Percentiles rank a stretch among this genome's conserved stretches.
phyloP scores from a whole-genome alignment of 2,888 invertebrate species.

The Nebria brevicollis region DNA sequence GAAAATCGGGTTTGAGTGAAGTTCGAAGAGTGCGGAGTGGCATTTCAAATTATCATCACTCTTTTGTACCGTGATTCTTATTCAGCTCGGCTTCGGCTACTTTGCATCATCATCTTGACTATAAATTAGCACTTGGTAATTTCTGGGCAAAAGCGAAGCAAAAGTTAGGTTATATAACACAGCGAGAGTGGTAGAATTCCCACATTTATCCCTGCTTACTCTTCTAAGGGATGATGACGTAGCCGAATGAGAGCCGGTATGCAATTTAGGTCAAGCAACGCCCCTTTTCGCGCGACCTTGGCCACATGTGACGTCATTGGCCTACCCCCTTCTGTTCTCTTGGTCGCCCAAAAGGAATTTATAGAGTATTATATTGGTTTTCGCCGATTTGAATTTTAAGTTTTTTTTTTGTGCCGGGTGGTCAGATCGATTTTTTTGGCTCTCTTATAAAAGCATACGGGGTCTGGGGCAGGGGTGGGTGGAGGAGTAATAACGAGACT shows the following conservation, averaged over 20 bases:
- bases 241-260: neutral
- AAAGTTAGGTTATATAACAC: neutral
- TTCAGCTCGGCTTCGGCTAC: neutral
- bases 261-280: constrained; percentile 12
- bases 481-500: neutral
- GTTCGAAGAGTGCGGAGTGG: neutral
- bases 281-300: constrained; percentile 8
- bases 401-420: neutral
- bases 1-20: neutral
- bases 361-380: neutral
- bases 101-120: neutral
- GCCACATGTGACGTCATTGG: constrained; percentile 16
- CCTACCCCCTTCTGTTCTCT: neutral
- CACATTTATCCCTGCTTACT: neutral
- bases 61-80: neutral
- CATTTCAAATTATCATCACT: neutral
- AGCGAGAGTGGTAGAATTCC: constrained; percentile 1
- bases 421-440: neutral
- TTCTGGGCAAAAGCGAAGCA: neutral
- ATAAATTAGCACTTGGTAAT: neutral
- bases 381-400: neutral
- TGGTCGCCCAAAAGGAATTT: neutral
- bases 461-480: too few species aligned
- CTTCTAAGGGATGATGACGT: constrained; percentile 1
- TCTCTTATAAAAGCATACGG: neutral